phyloP scores from a whole-genome alignment of 2,797 vertebrate genomes.

The Typhlichthys eigenmanni region DNA sequence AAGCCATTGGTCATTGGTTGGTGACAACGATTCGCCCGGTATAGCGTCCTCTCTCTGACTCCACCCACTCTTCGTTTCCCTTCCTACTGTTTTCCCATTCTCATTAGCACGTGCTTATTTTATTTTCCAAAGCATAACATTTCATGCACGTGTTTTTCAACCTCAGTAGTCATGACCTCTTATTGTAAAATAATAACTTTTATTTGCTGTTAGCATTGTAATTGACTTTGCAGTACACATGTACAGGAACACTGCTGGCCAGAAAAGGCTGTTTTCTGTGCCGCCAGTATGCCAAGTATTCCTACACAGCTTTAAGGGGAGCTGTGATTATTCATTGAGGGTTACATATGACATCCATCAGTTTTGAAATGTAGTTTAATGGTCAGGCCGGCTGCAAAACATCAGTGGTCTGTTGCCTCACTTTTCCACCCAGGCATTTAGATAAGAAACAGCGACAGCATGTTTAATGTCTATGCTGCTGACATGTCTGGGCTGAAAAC shows the following conservation, averaged over 20 bases:
- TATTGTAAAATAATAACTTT: slow-evolving; percentile 23
- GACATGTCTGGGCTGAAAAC: slow-evolving; percentile 67
- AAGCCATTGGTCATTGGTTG: slow-evolving; percentile 44
- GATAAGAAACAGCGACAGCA: slow-evolving; percentile 76
- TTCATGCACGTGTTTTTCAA: too few species aligned
- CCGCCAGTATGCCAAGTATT: too few species aligned
- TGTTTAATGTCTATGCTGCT: slow-evolving; percentile 72
- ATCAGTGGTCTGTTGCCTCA: slow-evolving; percentile 77
- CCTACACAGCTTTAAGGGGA: too few species aligned
- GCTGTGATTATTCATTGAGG: slow-evolving; percentile 1
- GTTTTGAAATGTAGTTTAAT: slow-evolving; percentile 77
- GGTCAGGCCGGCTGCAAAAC: slow-evolving; percentile 76
- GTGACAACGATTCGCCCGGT: slow-evolving; percentile 42
- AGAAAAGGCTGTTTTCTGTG: too few species aligned
- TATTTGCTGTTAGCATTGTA: slow-evolving; percentile 26
- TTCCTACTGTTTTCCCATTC: slow-evolving; percentile 20
- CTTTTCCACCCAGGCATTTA: slow-evolving; percentile 73
- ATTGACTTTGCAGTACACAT: too few species aligned
- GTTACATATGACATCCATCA: slow-evolving; percentile 77
- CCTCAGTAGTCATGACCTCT: too few species aligned
- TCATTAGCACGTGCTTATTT: slow-evolving; percentile 4
- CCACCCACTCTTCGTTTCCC: slow-evolving; percentile 10
- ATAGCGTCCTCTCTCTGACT: slow-evolving; percentile 26
- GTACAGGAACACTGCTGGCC: too few species aligned
- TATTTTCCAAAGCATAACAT: neutral